phyloP scores from a whole-genome alignment of 2,797 vertebrate species.

The Crax fasciolata region DNA sequence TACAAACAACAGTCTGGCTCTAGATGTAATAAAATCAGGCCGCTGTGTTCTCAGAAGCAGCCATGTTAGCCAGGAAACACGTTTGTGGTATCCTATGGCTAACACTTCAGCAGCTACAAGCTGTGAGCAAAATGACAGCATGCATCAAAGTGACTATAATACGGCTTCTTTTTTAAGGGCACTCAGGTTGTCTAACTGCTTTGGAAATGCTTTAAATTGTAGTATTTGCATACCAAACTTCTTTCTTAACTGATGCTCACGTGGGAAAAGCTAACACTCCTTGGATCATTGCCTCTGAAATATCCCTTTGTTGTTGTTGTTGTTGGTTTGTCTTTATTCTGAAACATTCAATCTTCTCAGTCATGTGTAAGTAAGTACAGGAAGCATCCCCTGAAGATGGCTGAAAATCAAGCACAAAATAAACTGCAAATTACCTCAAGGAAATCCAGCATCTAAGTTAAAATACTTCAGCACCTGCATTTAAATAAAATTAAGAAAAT shows the following conservation, averaged over 20 bases:
- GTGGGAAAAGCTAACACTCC: neutral
- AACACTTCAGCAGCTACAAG: neutral
- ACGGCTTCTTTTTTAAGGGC: too few species aligned
- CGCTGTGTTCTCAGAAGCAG: neutral
- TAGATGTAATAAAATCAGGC: neutral
- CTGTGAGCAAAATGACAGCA: neutral
- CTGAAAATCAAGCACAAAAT: neutral
- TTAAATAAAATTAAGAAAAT: neutral
- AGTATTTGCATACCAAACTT: neutral
- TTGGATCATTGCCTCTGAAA: neutral
- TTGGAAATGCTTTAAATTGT: neutral
- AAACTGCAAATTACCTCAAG: neutral
- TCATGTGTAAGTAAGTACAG: neutral
- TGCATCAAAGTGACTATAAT: neutral
- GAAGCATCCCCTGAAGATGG: neutral
- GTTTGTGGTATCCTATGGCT: neutral
- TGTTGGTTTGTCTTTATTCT: neutral
- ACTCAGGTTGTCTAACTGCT: neutral
- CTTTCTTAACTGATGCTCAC: neutral
- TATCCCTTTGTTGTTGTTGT: neutral
- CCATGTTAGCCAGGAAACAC: neutral
- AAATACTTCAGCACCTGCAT: neutral
- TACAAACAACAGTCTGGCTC: neutral
- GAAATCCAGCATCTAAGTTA: neutral
- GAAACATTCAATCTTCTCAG: neutral